Evolutionary conservation across 2,113 vertebrate genomes (phyloP), one percentile per base, ranked within the genome.

Genomic region (Bufo gargarizans): DNA sequence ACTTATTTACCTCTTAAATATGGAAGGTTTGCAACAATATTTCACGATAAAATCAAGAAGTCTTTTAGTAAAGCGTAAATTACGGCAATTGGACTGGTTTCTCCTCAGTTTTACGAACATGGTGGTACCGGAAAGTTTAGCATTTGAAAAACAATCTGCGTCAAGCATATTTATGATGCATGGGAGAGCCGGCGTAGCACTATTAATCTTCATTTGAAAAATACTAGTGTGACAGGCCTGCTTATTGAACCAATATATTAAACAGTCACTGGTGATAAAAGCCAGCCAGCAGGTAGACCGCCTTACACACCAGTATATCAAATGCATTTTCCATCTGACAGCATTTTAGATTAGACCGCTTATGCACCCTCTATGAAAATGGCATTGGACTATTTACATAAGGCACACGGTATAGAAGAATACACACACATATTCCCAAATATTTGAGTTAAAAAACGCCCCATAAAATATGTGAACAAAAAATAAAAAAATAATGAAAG

Each of bases 141-240:
- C 65, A 84, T 65, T 77, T 77, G 6, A 77, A 86, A 78, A 16
- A 71, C 33, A 74, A 22, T 55, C 65, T 74, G 20, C 61, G 12
- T n/a, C 45, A 3, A 74, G 33, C 33, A 82, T 71, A 74, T 82
- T 55, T 82, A 81, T 78, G 65, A 88, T 82, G 77, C 78, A 67
- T 49, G 67, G 53, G 79, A 58, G 61, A 72, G 78, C n/a, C 53
- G 43, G 20, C 53, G 3, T 5, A 58, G 67, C 50, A 14, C 77
- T 74, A 88, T 88, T 88, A 82, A 74, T 88, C 86, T 82, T 88
- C 78, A 80, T 88, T 72, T 88, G 61, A 88, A 82, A 86, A 86
- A 78, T 86, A 65, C 74, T 20, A 47, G 61, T 43, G 77, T 80
- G 86, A 80, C 65, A 82, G 78, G 86, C 86, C 43, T 74, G 65